Conservation (phyloP, 2,888 invertebrate genomes). For the Thelaira solivaga region DNA sequence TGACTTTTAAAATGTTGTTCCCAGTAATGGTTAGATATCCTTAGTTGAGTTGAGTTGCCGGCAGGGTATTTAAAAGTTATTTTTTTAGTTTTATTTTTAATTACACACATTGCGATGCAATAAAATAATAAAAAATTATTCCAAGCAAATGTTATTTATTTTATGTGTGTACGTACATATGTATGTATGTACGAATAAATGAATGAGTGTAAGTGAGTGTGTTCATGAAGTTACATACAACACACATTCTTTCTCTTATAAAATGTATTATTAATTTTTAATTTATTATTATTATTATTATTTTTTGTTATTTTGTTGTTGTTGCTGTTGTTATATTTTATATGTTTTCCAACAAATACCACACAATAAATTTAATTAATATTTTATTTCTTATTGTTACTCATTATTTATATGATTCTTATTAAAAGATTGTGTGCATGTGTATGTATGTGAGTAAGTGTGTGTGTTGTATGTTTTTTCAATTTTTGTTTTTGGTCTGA, state of each 20-base stretch:
- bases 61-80: conserved; percentile 9
- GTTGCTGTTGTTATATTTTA: too few relatives aligned
- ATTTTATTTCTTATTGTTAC: conserved; percentile 62
- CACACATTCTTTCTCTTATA: background rate
- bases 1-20: too few relatives aligned
- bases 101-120: conserved; percentile 65
- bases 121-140: conserved; percentile 63
- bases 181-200: background rate
- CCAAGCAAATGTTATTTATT: conserved; percentile 56
- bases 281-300: conserved; percentile 8
- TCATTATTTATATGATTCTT: conserved; percentile 58
- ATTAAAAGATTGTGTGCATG: conserved; percentile 13
- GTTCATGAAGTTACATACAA: too few relatives aligned
- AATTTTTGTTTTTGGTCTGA: background rate
- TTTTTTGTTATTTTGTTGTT: background rate
- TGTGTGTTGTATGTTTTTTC: background rate
- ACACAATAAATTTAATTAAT: conserved; percentile 61
- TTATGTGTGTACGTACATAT: background rate
- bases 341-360: conserved; percentile 44
- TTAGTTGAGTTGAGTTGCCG: too few relatives aligned
- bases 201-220: too few relatives aligned
- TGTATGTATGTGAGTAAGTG: conserved; percentile 2
- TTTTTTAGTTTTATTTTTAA: conserved; percentile 57
- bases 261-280: conserved; percentile 32
- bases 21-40: too few relatives aligned